These are phyloP conservation scores for Criorhina ranunculi DNA, from an alignment of 2,888 invertebrate genomes.

Conservation along the genomic window DNA sequence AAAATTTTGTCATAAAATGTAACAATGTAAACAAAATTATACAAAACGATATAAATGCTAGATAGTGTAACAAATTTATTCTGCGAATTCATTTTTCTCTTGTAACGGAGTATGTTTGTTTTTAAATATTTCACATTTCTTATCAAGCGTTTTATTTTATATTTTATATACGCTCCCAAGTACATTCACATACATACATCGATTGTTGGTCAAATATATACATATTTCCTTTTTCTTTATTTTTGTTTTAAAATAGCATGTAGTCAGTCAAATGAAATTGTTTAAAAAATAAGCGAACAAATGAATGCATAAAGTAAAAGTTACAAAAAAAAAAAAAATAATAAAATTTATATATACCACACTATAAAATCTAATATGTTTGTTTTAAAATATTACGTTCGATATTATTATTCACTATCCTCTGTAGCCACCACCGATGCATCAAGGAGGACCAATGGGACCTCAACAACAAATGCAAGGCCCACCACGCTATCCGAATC, in stretches of 20 bases:
- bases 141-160: too few relatives aligned
- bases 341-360: constrained; percentile 34
- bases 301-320: constrained; percentile 13
- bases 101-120: too few relatives aligned
- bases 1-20: neutral
- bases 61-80: neutral
- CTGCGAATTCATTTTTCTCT: neutral
- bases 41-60: neutral
- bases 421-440: constrained; percentile 85
- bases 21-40: neutral
- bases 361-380: constrained; percentile 41
- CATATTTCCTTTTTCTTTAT: neutral
- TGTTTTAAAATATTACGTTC: constrained; percentile 67
- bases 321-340: constrained; percentile 21
- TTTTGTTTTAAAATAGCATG: constrained; percentile 27
- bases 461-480: constrained; percentile 86
- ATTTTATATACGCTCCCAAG: too few relatives aligned
- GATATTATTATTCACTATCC: constrained; percentile 72
- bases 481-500: constrained; percentile 85
- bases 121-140: too few relatives aligned
- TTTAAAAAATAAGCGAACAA: neutral
- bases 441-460: constrained; percentile 86
- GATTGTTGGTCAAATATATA: neutral
- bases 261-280: constrained; percentile 17
- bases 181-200: too few relatives aligned